phyloP scores from a whole-genome alignment of 2,113 vertebrate species.

The Pedetes capensis region DNA sequence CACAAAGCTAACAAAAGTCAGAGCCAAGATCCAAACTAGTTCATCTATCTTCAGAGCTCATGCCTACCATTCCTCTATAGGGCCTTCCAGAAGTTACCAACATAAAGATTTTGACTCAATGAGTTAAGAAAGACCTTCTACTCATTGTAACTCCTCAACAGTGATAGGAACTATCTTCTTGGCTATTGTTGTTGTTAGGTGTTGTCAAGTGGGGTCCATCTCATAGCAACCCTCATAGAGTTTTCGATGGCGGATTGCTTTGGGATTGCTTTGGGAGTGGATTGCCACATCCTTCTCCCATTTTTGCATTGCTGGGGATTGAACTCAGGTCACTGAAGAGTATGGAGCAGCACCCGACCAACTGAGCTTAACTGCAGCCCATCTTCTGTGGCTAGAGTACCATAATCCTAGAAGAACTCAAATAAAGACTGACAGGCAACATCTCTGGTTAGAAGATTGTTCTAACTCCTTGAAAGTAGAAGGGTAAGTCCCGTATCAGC shows the following conservation, averaged over 20 bases:
- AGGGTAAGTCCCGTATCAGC: not conserved
- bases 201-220: no score
- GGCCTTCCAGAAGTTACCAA: not conserved
- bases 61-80: no score
- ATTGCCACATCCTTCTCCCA: no score
- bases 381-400: not conserved
- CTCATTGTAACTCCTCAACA: not conserved
- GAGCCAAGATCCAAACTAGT: not conserved
- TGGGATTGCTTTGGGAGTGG: no score
- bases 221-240: no score
- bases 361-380: no score
- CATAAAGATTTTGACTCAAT: not conserved
- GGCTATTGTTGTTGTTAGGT: no score
- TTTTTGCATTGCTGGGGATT: no score
- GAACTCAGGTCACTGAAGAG: no score
- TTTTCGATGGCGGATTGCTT: no score
- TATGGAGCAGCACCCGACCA: no score
- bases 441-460: not conserved
- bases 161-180: not conserved
- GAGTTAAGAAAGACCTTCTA: not conserved
- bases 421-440: not conserved
- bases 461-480: not conserved
- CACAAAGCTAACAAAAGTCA: not conserved
- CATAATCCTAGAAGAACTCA: not conserved
- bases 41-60: not conserved